Evolutionary conservation across 2,797 vertebrate species (phyloP).

Genomic region (Malurus leucopterus): DNA sequence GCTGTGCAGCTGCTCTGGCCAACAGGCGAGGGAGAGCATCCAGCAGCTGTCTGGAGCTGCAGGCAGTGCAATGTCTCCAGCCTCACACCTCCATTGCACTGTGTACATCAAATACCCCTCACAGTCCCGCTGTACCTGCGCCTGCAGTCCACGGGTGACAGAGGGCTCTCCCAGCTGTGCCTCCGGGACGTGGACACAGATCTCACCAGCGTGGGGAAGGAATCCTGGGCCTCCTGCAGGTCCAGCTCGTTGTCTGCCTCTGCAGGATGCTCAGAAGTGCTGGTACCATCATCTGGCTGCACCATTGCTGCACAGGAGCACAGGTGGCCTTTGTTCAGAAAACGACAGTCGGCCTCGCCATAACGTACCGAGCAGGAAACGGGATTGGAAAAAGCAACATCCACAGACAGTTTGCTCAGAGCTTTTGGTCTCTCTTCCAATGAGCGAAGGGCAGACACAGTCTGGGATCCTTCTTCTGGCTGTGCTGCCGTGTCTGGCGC

Average conservation of each 20-base stretch:
- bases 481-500: accelerated
- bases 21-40: neutral
- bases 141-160: conserved; percentile 77
- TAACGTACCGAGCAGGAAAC: neutral
- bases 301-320: neutral
- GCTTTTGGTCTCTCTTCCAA: neutral
- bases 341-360: neutral
- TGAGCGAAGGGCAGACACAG: neutral
- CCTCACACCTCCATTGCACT: accelerated
- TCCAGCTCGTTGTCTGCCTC: conserved; percentile 50
- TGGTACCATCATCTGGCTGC: neutral
- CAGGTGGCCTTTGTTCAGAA: conserved; percentile 24
- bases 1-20: neutral
- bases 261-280: neutral
- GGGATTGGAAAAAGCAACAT: conserved; percentile 19
- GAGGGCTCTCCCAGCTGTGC: conserved; percentile 85
- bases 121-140: conserved; percentile 72
- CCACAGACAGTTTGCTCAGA: neutral
- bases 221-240: conserved; percentile 36
- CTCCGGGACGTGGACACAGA: conserved; percentile 82
- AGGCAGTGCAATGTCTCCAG: accelerated
- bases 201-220: conserved; percentile 76
- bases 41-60: neutral
- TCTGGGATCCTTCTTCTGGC: neutral
- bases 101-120: accelerated